Percentiles rank a stretch among this genome's conserved stretches.
Evolutionary conservation across 2,113 vertebrate genomes (phyloP).

Genomic region (Crypturellus undulatus): DNA sequence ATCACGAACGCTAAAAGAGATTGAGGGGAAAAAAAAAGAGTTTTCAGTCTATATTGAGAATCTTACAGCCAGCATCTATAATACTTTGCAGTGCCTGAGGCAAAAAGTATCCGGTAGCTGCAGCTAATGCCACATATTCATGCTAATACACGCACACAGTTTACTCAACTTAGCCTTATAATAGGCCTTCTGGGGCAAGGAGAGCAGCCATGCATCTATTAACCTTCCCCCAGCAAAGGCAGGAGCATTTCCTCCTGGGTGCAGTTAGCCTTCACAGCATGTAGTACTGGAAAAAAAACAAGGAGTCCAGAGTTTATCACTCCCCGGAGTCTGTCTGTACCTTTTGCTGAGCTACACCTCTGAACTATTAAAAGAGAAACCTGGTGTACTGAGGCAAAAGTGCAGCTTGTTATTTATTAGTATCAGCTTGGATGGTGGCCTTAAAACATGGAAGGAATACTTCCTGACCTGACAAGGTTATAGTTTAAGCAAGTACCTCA

Average conservation of each 20-base stretch:
- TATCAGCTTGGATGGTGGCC: not conserved
- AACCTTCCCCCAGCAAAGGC: conserved; percentile 13
- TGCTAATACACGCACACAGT: not conserved
- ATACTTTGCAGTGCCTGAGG: conserved; percentile 15
- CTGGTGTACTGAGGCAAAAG: not conserved
- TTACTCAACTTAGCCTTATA: conserved; percentile 28
- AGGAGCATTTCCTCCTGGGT: not conserved
- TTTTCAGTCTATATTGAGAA: not conserved
- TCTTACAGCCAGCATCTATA: conserved; percentile 23
- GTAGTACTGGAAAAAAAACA: not conserved
- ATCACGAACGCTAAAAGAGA: not conserved
- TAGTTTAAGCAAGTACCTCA: not conserved
- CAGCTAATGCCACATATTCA: conserved; percentile 28
- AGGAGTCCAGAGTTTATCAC: not conserved
- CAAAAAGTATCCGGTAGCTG: conserved; percentile 19
- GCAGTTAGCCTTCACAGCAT: not conserved
- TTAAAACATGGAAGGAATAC: not conserved
- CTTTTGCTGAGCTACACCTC: not conserved
- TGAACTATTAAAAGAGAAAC: not conserved
- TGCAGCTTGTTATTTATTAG: not conserved
- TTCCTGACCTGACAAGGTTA: not conserved
- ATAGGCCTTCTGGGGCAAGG: conserved; percentile 49
- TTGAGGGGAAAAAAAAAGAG: not conserved
- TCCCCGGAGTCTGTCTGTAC: not conserved
- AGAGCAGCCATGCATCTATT: conserved; percentile 40